These are phyloP conservation scores for Spodoptera exigua DNA, from an alignment of 2,888 invertebrate genomes.

Conservation along the genomic window DNA sequence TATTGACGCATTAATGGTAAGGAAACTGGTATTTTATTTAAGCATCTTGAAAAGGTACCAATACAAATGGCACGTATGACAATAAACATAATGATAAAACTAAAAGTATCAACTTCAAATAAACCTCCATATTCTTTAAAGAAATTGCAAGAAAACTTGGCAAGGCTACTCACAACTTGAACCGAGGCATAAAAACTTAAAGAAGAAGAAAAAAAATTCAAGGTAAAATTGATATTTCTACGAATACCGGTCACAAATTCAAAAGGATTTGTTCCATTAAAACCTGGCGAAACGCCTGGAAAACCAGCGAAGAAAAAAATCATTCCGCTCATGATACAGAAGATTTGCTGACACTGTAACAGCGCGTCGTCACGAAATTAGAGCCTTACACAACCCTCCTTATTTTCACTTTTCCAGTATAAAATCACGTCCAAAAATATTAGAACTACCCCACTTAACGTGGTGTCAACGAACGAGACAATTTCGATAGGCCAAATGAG, in stretches of 20 bases:
- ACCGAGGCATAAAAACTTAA: background rate
- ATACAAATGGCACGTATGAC: no score
- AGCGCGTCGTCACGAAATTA: constrained; percentile 75
- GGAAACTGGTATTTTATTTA: no score
- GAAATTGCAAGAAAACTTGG: background rate
- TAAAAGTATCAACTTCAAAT: no score
- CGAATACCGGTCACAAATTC: constrained; percentile 28
- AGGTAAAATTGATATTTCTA: constrained; percentile 24
- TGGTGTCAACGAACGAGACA: constrained; percentile 45
- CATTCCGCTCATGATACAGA: constrained; percentile 57
- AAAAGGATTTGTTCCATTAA: constrained; percentile 49
- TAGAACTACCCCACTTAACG: constrained; percentile 61
- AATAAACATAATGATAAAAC: no score
- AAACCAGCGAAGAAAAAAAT: constrained; percentile 59
- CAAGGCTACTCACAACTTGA: background rate
- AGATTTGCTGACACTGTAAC: constrained; percentile 70
- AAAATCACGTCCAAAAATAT: constrained; percentile 65
- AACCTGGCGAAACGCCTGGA: constrained; percentile 36
- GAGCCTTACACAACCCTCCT: constrained; percentile 69
- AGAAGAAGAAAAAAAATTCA: constrained; percentile 2
- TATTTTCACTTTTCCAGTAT: constrained; percentile 80
- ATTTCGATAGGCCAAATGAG: constrained; percentile 66
- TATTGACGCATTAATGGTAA: no score
- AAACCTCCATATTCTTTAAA: no score
- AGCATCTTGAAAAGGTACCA: no score